A percentile compares a stretch with the other conserved stretches of the same genome.
Evolutionary conservation across 2,113 vertebrate species (phyloP).

Genomic region (Lathamus discolor): DNA sequence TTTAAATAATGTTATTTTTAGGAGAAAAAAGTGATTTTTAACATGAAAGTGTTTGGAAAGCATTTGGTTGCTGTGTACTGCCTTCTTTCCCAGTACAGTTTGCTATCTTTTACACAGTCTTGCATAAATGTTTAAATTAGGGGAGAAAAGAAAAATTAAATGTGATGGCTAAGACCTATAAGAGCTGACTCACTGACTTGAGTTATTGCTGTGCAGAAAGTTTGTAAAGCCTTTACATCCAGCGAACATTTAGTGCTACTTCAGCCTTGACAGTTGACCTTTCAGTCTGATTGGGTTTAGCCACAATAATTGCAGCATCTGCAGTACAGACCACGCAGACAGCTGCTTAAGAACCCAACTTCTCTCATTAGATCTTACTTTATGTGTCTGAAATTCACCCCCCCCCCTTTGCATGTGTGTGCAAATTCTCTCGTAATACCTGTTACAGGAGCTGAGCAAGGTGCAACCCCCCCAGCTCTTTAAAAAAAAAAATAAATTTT

Average conservation of each 20-base stretch:
- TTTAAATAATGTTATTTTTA: constrained; percentile 37
- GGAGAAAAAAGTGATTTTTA: constrained; percentile 17
- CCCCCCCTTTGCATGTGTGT: neutral
- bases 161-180: constrained; percentile 66
- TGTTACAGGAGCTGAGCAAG: constrained; percentile 60
- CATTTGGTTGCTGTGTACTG: constrained; percentile 56
- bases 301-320: constrained; percentile 69
- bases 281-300: constrained; percentile 71
- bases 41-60: constrained; percentile 39
- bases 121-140: constrained; percentile 72
- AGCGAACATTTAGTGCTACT: constrained; percentile 72
- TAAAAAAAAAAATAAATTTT: neutral
- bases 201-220: constrained; percentile 74
- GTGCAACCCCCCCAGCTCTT: neutral
- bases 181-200: constrained; percentile 69
- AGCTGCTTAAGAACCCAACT: constrained; percentile 63
- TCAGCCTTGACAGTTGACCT: constrained; percentile 79
- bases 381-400: constrained; percentile 30
- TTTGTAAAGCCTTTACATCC: constrained; percentile 73
- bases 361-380: constrained; percentile 64
- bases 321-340: constrained; percentile 46
- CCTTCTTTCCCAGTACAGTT: constrained; percentile 45
- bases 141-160: constrained; percentile 57
- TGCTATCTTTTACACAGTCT: constrained; percentile 60
- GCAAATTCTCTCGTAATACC: constrained; percentile 50